phyloP scores from a whole-genome alignment of 2,113 vertebrate species.

The Melanocharis versteri region DNA sequence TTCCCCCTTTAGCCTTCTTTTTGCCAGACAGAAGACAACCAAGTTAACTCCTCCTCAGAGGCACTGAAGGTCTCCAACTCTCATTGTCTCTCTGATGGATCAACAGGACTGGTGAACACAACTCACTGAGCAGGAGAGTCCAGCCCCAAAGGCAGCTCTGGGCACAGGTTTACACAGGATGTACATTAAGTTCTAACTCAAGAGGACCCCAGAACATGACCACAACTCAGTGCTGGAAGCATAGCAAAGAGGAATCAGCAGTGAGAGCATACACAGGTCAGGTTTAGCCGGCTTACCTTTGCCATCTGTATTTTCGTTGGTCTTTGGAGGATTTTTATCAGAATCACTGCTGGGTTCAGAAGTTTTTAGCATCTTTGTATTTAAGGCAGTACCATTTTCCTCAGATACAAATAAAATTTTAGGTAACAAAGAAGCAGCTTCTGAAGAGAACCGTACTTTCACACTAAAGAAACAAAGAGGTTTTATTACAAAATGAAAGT shows the following conservation, averaged over 20 bases:
- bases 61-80: background rate
- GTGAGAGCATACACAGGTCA: background rate
- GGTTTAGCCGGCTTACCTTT: conserved; percentile 24
- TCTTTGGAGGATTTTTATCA: background rate
- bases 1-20: background rate
- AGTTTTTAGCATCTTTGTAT: background rate
- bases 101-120: background rate
- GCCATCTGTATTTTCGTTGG: background rate
- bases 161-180: background rate
- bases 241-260: background rate
- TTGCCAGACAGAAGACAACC: background rate
- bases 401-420: conserved; percentile 62
- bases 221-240: background rate
- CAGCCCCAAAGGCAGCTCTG: background rate
- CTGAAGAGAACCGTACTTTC: conserved; percentile 68
- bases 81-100: background rate
- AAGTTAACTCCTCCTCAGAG: background rate
- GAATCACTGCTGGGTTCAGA: background rate
- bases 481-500: background rate
- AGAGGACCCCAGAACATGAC: background rate
- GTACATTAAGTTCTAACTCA: background rate
- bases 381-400: background rate
- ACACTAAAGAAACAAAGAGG: conserved; percentile 58
- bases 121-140: background rate
- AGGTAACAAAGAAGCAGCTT: conserved; percentile 61